Conservation (phyloP, 37 sponge, comb jelly and placozoan genomes). For the Ephydatia muelleri region DNA sequence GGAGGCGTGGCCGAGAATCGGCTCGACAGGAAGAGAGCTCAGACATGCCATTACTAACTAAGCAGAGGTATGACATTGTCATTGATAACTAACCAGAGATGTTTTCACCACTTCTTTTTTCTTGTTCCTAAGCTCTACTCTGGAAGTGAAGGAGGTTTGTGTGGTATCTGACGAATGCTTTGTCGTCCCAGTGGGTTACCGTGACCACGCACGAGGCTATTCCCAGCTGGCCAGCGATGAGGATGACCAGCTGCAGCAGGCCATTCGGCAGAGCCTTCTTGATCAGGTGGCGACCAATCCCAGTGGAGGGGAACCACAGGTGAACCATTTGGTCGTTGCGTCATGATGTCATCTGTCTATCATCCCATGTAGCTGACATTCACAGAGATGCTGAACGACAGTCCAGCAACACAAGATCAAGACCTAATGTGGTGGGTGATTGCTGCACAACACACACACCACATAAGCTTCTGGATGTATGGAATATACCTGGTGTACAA, state of each 20-base stretch:
- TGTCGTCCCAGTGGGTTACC: conserved; percentile 67
- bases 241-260: conserved; percentile 94
- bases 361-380: not conserved
- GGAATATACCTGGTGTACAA: no score
- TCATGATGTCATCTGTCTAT: not conserved
- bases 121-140: not conserved
- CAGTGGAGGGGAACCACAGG: not conserved
- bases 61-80: not conserved
- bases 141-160: conserved; percentile 36
- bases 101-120: not conserved
- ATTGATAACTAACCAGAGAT: not conserved
- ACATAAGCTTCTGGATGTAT: no score
- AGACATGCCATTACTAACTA: not conserved
- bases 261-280: conserved; percentile 91
- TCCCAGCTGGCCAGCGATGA: conserved; percentile 68
- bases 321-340: not conserved
- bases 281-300: conserved; percentile 37
- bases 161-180: conserved; percentile 79
- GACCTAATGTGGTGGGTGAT: not conserved
- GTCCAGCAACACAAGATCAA: not conserved
- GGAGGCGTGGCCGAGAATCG: not conserved
- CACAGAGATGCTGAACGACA: not conserved
- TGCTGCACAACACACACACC: no score
- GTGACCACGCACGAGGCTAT: conserved; percentile 27
- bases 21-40: not conserved